These are phyloP conservation scores for Limnephilus rhombicus DNA, from an alignment of 2,888 invertebrate genomes.

Conservation along the genomic window DNA sequence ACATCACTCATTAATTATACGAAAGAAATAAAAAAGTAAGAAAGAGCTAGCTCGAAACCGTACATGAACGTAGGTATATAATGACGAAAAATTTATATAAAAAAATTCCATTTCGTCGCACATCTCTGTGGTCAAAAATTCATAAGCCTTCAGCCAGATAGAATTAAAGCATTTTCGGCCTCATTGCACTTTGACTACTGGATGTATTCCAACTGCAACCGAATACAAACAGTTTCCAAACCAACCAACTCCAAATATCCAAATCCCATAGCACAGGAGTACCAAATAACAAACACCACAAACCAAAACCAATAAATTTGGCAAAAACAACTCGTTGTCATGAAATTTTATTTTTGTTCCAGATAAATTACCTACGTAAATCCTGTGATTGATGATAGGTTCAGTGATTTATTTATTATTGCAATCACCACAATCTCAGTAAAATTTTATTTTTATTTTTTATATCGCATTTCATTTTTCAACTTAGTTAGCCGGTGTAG, in stretches of 20 bases:
- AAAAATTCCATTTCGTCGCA: background rate
- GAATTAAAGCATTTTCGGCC: constrained; percentile 25
- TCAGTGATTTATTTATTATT: background rate
- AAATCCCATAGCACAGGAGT: background rate
- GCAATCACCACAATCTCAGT: too few relatives aligned
- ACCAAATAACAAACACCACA: background rate
- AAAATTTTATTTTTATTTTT: too few relatives aligned
- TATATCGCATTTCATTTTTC: too few relatives aligned
- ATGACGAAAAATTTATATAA: background rate
- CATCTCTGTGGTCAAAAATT: background rate
- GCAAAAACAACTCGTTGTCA: background rate
- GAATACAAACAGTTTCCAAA: background rate
- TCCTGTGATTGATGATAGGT: background rate
- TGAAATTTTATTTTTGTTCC: background rate
- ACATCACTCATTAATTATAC: too few relatives aligned
- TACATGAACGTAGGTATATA: too few relatives aligned
- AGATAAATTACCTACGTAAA: background rate
- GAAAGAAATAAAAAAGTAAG: too few relatives aligned
- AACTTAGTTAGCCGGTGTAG: too few relatives aligned
- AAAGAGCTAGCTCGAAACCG: too few relatives aligned
- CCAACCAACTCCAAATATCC: background rate
- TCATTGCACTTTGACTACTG: constrained; percentile 10
- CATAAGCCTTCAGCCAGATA: constrained; percentile 8
- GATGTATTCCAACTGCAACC: constrained; percentile 10
- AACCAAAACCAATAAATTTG: background rate